Percentiles rank a stretch among this genome's conserved stretches.
Conservation (phyloP, 2,888 invertebrate genomes). For the Plebejus argus region DNA sequence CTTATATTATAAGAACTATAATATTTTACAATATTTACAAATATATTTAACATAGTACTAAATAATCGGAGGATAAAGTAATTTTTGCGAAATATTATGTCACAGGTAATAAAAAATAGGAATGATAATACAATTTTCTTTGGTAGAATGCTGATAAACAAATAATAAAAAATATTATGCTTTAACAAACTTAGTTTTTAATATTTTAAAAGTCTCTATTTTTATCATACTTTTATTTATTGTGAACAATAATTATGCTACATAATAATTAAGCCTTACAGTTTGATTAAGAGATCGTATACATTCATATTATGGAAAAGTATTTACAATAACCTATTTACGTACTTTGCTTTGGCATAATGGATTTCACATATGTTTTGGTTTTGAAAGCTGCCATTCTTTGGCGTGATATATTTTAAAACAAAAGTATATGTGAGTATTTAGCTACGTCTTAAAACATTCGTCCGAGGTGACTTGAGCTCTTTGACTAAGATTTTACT, state of each 20-base stretch:
- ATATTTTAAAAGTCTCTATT: background rate
- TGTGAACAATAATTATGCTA: conserved; percentile 24
- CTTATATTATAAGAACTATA: conserved; percentile 46
- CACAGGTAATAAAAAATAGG: background rate
- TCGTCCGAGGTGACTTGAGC: background rate
- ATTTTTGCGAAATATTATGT: background rate
- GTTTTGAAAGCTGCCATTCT: background rate
- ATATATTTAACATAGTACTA: conserved; percentile 47
- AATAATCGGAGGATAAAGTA: conserved; percentile 34
- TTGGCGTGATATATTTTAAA: background rate
- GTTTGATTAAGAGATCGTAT: conserved; percentile 38
- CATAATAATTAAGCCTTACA: conserved; percentile 22
- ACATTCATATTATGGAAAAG: conserved; percentile 40
- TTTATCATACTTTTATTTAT: conserved; percentile 7
- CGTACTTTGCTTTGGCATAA: conserved; percentile 52
- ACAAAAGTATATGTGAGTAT: background rate
- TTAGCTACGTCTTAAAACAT: background rate
- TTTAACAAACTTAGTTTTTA: background rate
- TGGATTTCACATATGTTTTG: conserved; percentile 48
- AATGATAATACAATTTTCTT: background rate
- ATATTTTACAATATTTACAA: conserved; percentile 47
- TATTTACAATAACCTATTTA: conserved; percentile 39
- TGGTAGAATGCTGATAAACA: background rate
- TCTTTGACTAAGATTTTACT: background rate
- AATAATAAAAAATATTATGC: background rate